Percentiles rank a stretch among this genome's conserved stretches.
phyloP scores from a whole-genome alignment of 2,113 vertebrate genomes.

The Chloroceryle aenea region DNA sequence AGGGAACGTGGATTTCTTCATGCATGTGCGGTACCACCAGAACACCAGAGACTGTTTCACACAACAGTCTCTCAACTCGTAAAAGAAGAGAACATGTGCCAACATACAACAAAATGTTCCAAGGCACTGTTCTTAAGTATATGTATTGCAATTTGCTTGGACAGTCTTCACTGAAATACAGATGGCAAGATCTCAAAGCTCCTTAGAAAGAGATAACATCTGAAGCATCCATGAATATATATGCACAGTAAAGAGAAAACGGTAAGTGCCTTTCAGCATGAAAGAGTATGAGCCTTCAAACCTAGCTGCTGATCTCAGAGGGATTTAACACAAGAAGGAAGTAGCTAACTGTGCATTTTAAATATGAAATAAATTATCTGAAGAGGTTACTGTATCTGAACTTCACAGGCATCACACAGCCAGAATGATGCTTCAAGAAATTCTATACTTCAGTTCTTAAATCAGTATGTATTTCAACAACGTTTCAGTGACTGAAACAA shows the following conservation, averaged over 20 bases:
- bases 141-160: not conserved
- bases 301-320: not conserved
- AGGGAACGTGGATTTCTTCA: not conserved
- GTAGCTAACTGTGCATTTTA: not conserved
- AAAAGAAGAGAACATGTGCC: not conserved
- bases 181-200: not conserved
- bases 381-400: not conserved
- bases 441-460: not conserved
- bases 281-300: not conserved
- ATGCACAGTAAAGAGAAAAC: not conserved
- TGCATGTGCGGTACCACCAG: not conserved
- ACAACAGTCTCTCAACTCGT: not conserved
- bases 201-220: not conserved
- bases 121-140: not conserved
- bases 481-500: not conserved
- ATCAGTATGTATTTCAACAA: not conserved
- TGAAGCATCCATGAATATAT: not conserved
- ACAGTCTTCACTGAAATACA: not conserved
- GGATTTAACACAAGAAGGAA: not conserved
- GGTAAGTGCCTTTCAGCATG: not conserved
- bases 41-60: not conserved
- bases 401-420: not conserved
- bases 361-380: not conserved
- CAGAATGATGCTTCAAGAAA: not conserved
- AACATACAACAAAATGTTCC: not conserved